These are phyloP conservation scores for Masticophis lateralis DNA, from an alignment of 2,797 vertebrate species.

Conservation along the genomic window DNA sequence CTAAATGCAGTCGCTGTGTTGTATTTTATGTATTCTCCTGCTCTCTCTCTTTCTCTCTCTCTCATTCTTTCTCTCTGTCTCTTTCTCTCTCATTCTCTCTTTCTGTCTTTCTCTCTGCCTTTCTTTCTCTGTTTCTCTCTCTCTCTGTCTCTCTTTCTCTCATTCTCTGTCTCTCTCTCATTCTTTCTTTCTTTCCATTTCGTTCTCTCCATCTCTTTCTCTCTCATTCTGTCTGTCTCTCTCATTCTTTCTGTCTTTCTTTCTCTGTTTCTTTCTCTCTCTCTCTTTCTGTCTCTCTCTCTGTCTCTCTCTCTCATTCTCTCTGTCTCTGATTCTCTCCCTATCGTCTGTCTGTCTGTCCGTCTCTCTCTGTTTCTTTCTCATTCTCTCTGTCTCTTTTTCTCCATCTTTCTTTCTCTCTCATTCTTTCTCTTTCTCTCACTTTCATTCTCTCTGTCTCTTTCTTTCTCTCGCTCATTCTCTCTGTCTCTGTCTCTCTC, in stretches of 20 bases:
- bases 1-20: too few relatives aligned
- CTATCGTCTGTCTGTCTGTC: too few relatives aligned
- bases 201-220: too few relatives aligned
- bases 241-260: too few relatives aligned
- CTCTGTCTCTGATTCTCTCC: background rate
- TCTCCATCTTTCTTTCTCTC: too few relatives aligned
- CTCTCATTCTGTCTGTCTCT: background rate
- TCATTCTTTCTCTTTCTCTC: too few relatives aligned
- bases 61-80: fast-evolving
- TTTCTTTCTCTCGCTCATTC: background rate
- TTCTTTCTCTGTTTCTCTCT: background rate
- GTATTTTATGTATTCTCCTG: background rate
- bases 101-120: background rate
- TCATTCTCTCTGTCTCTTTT: background rate
- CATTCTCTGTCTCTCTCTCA: too few relatives aligned
- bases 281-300: background rate
- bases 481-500: too few relatives aligned
- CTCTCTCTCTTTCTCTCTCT: background rate
- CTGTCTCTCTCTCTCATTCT: too few relatives aligned
- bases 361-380: background rate
- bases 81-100: fast-evolving
- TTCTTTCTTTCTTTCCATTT: fast-evolving
- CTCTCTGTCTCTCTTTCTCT: fast-evolving
- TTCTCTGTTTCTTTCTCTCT: background rate
- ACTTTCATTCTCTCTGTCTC: background rate